phyloP scores from a whole-genome alignment of 2,797 vertebrate species.

The Podargus strigoides region DNA sequence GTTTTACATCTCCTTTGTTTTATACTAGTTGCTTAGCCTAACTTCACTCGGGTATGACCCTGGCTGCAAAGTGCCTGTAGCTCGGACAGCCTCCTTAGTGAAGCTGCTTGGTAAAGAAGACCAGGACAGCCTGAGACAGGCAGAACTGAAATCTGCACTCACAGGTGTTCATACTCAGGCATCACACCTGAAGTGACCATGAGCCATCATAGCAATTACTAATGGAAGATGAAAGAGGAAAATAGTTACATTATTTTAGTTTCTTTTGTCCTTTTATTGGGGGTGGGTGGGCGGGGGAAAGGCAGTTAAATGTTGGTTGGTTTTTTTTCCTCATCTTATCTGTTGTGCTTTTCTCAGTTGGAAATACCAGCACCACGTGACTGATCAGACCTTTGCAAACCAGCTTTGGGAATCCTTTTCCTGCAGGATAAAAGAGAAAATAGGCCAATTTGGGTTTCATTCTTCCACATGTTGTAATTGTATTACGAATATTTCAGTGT shows the following conservation, averaged over 20 bases:
- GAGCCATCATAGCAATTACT: not conserved
- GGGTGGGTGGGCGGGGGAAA: too few species aligned
- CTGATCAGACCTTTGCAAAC: not conserved
- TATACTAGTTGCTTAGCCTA: not conserved
- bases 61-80: not conserved
- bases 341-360: not conserved
- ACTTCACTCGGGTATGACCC: not conserved
- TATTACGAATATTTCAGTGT: not conserved
- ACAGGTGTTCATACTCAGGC: not conserved
- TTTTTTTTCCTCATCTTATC: not conserved
- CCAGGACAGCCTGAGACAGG: not conserved
- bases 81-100: not conserved
- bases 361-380: not conserved
- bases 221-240: not conserved
- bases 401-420: not conserved
- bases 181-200: not conserved
- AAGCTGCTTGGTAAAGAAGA: not conserved
- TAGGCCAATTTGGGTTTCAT: not conserved
- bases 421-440: not conserved
- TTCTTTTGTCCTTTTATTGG: too few species aligned
- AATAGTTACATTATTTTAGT: not conserved
- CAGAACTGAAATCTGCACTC: not conserved
- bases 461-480: not conserved
- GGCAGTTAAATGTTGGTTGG: accelerated
- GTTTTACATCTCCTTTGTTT: not conserved